Evolutionary conservation across 2,888 invertebrate species (phyloP).

Genomic region (Cheilosia scutellata): DNA sequence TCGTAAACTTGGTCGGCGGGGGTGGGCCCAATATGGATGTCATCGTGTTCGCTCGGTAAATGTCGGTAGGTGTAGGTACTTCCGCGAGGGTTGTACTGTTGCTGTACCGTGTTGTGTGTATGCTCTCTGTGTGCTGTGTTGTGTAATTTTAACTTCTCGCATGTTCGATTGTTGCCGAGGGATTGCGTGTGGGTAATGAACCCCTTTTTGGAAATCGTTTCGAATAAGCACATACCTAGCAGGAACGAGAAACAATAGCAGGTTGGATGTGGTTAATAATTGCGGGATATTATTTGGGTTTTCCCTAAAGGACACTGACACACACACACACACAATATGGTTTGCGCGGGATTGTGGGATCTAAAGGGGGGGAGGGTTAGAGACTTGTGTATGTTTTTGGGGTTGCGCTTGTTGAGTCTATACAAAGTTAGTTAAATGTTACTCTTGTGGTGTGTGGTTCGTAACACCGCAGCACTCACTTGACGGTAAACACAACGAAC

Average conservation of each 20-base stretch:
- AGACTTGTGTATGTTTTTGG: constrained; percentile 31
- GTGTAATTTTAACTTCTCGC: constrained; percentile 76
- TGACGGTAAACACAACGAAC: constrained; percentile 21
- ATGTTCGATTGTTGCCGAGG: constrained; percentile 73
- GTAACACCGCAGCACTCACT: not conserved
- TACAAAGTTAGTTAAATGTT: constrained; percentile 60
- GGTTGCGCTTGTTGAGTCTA: constrained; percentile 65
- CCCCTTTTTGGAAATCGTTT: constrained; percentile 75
- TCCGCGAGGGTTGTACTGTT: constrained; percentile 56
- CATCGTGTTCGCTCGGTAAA: constrained; percentile 45
- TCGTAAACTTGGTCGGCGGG: constrained; percentile 57
- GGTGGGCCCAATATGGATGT: constrained; percentile 62
- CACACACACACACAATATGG: not conserved
- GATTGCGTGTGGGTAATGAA: constrained; percentile 76
- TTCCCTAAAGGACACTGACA: constrained; percentile 29
- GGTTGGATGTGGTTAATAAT: constrained; percentile 76
- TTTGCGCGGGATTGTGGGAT: not conserved
- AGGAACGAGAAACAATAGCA: constrained; percentile 71
- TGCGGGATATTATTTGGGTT: constrained; percentile 74
- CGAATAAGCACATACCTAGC: constrained; percentile 75
- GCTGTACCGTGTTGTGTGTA: constrained; percentile 32
- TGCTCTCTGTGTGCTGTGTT: constrained; percentile 30
- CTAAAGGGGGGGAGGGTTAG: not conserved
- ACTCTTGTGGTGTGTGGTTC: constrained; percentile 34
- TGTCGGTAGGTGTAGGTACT: constrained; percentile 52